These are phyloP conservation scores for Eupithecia pulchellata DNA, from an alignment of 2,888 invertebrate genomes.

Conservation along the genomic window DNA sequence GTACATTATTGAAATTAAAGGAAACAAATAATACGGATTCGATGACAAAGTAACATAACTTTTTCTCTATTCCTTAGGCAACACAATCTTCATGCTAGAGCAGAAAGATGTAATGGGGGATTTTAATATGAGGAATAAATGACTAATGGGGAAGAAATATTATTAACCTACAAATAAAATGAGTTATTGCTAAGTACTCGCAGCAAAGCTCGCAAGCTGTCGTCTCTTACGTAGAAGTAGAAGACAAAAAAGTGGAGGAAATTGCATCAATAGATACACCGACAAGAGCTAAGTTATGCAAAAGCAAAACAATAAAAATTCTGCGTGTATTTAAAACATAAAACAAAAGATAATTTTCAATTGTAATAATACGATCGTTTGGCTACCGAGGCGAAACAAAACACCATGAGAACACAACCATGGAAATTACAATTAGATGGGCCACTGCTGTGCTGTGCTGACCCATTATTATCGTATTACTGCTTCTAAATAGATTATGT, in stretches of 20 bases:
- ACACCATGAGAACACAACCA: conserved; percentile 34
- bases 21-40: no score
- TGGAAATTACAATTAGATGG: conserved; percentile 41
- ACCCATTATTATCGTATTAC: conserved; percentile 44
- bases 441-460: conserved; percentile 24
- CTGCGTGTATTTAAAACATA: not conserved
- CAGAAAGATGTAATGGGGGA: not conserved
- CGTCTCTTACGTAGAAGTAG: no score
- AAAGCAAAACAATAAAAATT: not conserved
- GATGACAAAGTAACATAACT: no score
- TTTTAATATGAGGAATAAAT: not conserved
- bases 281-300: not conserved
- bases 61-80: no score
- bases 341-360: conserved; percentile 27
- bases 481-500: conserved; percentile 37
- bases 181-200: no score
- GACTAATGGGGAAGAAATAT: not conserved
- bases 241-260: no score
- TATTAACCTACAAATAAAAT: not conserved
- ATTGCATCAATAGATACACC: no score
- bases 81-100: no score
- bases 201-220: no score
- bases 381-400: conserved; percentile 41
- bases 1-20: no score
- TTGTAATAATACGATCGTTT: conserved; percentile 32